A percentile compares a stretch with the other conserved stretches of the same genome.
phyloP scores from a whole-genome alignment of 2,888 invertebrate species.

The Ennomos fuscantarius region DNA sequence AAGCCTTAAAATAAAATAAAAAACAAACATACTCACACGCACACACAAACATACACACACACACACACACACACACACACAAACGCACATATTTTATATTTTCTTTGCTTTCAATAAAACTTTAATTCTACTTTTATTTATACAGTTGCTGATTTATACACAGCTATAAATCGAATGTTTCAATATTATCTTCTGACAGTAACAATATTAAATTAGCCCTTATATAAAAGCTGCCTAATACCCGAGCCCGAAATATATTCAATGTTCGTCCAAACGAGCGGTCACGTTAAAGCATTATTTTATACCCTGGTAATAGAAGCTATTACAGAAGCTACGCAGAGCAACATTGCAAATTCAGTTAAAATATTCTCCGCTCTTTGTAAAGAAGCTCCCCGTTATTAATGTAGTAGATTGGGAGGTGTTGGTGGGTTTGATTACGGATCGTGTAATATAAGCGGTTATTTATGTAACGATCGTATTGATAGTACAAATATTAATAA shows the following conservation, averaged over 20 bases:
- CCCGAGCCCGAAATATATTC: constrained; percentile 11
- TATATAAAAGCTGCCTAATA: background rate
- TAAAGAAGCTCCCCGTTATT: constrained; percentile 39
- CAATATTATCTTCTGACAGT: background rate
- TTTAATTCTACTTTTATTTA: too few species aligned
- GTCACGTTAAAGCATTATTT: constrained; percentile 36
- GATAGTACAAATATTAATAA: too few species aligned
- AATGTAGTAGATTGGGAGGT: constrained; percentile 29
- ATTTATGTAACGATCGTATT: too few species aligned
- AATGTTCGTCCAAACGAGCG: constrained; percentile 16
- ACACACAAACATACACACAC: too few species aligned
- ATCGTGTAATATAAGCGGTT: background rate
- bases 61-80: too few species aligned
- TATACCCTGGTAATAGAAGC: constrained; percentile 28
- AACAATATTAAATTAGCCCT: background rate
- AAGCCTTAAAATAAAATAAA: too few species aligned
- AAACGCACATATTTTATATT: too few species aligned
- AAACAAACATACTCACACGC: too few species aligned
- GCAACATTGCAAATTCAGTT: constrained; percentile 39
- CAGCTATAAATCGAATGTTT: too few species aligned
- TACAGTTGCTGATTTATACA: too few species aligned
- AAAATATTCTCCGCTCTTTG: constrained; percentile 38
- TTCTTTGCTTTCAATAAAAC: too few species aligned
- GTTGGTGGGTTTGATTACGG: background rate
- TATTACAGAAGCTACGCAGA: constrained; percentile 35